Conservation (phyloP, 2,888 invertebrate genomes). For the Biston stratarius region DNA sequence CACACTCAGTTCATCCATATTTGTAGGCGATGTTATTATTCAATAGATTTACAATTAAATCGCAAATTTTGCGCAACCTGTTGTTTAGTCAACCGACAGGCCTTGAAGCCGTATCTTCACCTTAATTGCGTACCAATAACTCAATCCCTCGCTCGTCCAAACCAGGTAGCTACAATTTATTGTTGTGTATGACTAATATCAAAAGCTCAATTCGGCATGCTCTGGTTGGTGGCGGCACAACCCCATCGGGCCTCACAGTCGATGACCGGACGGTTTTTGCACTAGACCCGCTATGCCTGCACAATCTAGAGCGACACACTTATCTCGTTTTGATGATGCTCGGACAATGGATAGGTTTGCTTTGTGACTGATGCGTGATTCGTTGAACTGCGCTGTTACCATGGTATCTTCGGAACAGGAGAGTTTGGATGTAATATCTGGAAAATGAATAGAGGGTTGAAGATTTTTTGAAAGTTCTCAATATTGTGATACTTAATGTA, state of each 20-base stretch:
- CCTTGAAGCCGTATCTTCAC: slow-evolving; percentile 28
- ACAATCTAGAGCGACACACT: slow-evolving; percentile 72
- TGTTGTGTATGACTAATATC: slow-evolving; percentile 50
- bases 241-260: slow-evolving; percentile 79
- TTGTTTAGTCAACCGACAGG: slow-evolving; percentile 13
- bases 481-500: too few relatives aligned
- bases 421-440: not conserved
- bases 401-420: not conserved
- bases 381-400: not conserved
- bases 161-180: slow-evolving; percentile 44
- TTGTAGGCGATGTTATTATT: not conserved
- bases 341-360: slow-evolving; percentile 51
- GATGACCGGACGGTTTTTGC: slow-evolving; percentile 80
- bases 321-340: slow-evolving; percentile 58
- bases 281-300: slow-evolving; percentile 63
- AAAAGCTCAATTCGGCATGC: slow-evolving; percentile 46
- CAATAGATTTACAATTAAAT: slow-evolving; percentile 5
- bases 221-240: slow-evolving; percentile 58
- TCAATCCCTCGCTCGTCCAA: slow-evolving; percentile 32
- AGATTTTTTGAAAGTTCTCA: too few relatives aligned
- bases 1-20: too few relatives aligned
- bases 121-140: slow-evolving; percentile 29
- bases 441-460: not conserved
- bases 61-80: slow-evolving; percentile 13
- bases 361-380: slow-evolving; percentile 8